These are phyloP conservation scores for Anorthoa munda DNA, from an alignment of 2,888 invertebrate genomes.

Conservation along the genomic window DNA sequence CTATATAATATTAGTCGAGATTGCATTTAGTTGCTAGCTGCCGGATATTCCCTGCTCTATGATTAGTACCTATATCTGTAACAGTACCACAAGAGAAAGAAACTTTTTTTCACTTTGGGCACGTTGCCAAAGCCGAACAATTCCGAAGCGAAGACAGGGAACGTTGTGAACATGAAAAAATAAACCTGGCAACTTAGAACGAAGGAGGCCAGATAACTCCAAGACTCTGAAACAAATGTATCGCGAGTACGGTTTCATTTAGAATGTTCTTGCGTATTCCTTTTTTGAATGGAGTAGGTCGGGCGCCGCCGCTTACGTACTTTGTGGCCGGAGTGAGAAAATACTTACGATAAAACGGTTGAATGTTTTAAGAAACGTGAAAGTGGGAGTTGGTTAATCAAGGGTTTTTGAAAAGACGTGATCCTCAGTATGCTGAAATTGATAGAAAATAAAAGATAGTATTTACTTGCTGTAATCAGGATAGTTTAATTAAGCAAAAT, in stretches of 20 bases:
- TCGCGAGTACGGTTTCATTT: conserved; percentile 60
- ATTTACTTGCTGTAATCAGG: background rate
- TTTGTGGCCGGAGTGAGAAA: conserved; percentile 8
- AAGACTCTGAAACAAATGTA: conserved; percentile 58
- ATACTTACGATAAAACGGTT: conserved; percentile 29
- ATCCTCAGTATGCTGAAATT: background rate
- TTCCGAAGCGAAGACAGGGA: conserved; percentile 47
- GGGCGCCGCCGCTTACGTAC: too few species aligned
- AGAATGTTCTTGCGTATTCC: conserved; percentile 52
- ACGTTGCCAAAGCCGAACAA: conserved; percentile 57
- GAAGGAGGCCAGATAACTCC: conserved; percentile 47
- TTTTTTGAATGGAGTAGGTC: conserved; percentile 32
- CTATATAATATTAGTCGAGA: background rate
- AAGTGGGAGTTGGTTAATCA: background rate
- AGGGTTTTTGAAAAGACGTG: background rate
- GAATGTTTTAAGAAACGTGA: background rate
- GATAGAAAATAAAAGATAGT: background rate
- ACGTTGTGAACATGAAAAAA: conserved; percentile 59
- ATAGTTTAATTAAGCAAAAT: background rate
- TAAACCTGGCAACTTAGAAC: conserved; percentile 51
- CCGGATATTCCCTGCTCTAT: background rate
- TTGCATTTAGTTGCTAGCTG: too few species aligned
- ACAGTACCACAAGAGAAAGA: conserved; percentile 37
- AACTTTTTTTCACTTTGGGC: conserved; percentile 51
- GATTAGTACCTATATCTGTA: background rate